These are phyloP conservation scores for Ernsta delagoae DNA, from an alignment of 2,888 invertebrate species.

Conservation along the genomic window DNA sequence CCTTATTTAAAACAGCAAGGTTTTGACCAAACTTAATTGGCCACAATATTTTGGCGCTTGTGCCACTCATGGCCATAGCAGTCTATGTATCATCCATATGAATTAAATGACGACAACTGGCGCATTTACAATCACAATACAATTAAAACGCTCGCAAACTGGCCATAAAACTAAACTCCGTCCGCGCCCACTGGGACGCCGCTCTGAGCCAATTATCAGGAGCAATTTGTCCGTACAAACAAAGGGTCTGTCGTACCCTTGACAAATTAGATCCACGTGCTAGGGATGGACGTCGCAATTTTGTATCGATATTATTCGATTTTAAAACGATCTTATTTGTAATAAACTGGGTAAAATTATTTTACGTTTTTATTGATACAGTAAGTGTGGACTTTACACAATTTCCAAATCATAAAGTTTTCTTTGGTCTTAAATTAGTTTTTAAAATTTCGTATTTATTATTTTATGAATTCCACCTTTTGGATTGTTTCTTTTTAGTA, in stretches of 20 bases:
- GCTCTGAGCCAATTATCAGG: slow-evolving; percentile 77
- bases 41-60: too few species aligned
- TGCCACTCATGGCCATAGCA: neutral
- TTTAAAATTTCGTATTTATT: too few species aligned
- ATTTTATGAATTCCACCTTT: too few species aligned
- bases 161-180: slow-evolving; percentile 21
- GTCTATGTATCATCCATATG: neutral
- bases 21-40: too few species aligned
- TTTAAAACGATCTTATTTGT: too few species aligned
- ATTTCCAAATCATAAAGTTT: too few species aligned
- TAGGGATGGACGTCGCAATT: slow-evolving; percentile 41
- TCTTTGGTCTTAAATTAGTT: too few species aligned
- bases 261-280: slow-evolving; percentile 76
- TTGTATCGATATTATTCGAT: slow-evolving; percentile 6
- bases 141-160: neutral
- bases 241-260: slow-evolving; percentile 70
- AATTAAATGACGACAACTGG: neutral
- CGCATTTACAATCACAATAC: neutral
- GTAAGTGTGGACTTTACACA: too few species aligned
- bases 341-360: too few species aligned
- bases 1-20: too few species aligned
- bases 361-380: too few species aligned
- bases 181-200: slow-evolving; percentile 57
- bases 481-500: too few species aligned
- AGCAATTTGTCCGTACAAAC: slow-evolving; percentile 82